Evolutionary conservation across 2,113 vertebrate species (phyloP), one percentile per base, ranked within the genome.

Genomic region (Limnothrissa miodon): DNA sequence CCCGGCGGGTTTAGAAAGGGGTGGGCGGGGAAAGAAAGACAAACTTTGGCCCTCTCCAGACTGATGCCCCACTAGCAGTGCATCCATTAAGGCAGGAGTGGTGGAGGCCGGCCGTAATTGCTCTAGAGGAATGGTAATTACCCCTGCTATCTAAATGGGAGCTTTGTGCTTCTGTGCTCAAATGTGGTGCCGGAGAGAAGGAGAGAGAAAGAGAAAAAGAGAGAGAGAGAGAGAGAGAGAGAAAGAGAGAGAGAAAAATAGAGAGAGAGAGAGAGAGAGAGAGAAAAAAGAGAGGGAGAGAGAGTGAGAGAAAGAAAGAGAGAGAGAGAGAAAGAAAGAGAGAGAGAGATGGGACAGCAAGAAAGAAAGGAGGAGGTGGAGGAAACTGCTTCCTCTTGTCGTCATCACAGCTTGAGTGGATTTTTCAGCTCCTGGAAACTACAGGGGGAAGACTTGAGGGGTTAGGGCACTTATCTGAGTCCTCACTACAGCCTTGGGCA

Each of bases 101-200:
- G 80, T 84, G 81, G 83, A 81, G 83, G 81, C 83, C 59, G 83
- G 45, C 29, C 83, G 62, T 86, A 87, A 86, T 86, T 89, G 84
- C 86, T 45, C 23, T 78, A 56, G 51, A 80, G 82, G 70, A 88
- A 85, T 39, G 36, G 56, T 86, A 86, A 88, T 90, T 86, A 81
- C 87, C 85, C 78, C 82, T 66, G 81, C 84, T 84, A 11, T 36
- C 19, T 74, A 74, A 85, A 86, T 86, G 80, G 51, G 83, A 23
- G 17, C 51, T 79, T 78, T 80, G 66, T 81, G 80, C 80, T 80
- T 44, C 87, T 23, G 39, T 39, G 42, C 56, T 74, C 83, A 81
- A 81, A 78, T 83, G 80, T 74, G 46, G 39, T 48, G 39, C 82
- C 25, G 29, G 42, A 78, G 62, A 70, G 62, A 78, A 53, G 87